These are phyloP conservation scores for Asteroscopus sphinx DNA, from an alignment of 2,888 invertebrate genomes.

Conservation along the genomic window DNA sequence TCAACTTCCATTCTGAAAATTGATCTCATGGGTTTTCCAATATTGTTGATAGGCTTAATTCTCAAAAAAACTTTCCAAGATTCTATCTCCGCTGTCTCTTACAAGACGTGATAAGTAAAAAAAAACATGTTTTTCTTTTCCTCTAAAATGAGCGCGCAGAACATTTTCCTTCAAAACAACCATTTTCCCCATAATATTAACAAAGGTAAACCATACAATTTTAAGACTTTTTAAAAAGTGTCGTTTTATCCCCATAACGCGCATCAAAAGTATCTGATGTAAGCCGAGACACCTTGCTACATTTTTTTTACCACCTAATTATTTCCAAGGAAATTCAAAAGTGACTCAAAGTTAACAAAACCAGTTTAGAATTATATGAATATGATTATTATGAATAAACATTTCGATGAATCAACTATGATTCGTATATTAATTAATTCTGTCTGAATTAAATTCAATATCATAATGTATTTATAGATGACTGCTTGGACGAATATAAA, in stretches of 20 bases:
- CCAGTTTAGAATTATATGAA: slow-evolving; percentile 39
- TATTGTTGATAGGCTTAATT: background rate
- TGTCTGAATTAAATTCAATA: slow-evolving; percentile 32
- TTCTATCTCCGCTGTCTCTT: background rate
- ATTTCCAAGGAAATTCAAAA: slow-evolving; percentile 7
- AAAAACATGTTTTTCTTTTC: background rate
- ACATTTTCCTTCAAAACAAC: slow-evolving; percentile 11
- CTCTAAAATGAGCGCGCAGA: slow-evolving; percentile 1
- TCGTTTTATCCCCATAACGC: slow-evolving; percentile 1
- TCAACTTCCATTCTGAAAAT: too few species aligned
- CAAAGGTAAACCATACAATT: slow-evolving; percentile 3
- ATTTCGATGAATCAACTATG: slow-evolving; percentile 37
- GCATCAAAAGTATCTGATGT: slow-evolving; percentile 10
- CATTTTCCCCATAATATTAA: background rate
- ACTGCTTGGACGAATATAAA: too few species aligned
- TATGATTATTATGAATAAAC: slow-evolving; percentile 35
- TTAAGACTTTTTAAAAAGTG: slow-evolving; percentile 21
- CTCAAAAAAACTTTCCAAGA: background rate
- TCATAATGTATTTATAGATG: slow-evolving; percentile 34
- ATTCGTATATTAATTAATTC: slow-evolving; percentile 18
- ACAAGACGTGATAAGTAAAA: background rate
- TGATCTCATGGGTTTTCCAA: too few species aligned
- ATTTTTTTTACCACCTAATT: slow-evolving; percentile 9
- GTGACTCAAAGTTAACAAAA: slow-evolving; percentile 47
- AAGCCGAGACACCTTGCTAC: background rate